Base-by-base conservation (phyloP, 2,797 vertebrate genomes). In the Chrysocyon brachyurus region DNA sequence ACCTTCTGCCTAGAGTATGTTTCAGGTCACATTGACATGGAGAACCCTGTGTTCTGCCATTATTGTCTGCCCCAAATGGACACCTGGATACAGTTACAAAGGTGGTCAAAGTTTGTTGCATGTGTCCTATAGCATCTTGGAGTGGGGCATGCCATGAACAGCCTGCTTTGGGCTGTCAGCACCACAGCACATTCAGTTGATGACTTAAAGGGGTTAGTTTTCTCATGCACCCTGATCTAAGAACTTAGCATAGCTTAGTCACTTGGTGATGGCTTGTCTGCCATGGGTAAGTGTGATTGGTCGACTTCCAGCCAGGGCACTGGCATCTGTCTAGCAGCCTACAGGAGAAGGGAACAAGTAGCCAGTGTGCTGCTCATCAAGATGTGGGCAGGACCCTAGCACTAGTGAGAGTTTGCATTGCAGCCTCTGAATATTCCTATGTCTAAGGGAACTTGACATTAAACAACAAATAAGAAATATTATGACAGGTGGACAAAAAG, bases 71-170 rank as follows among this genome's bases (percentile, higher is more conserved):
- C 40, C 2, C 21, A 79, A 1, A 1, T 24, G 12, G 12, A 19
- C 1, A 59, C 57, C 6, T 81, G 8, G 15, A n/a, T 6, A 77
- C 6, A 91, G 5, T 83, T 36, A 40, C 2, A 0, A 72, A 52
- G 10, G 54, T 17, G 21, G 5, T 5, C 19, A 64, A n/a, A 26
- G 17, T 73, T 88, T 78, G 12, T 4, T 61, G 6, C 61, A 70
- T 22, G 12, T 21, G 36, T 12, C 5, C 33, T 78, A 2, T 63
- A n/a, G 1, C 28, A 17, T 31, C 3, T 61, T 14, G 19, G 12
- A 3, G 11, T 49, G 12, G 33, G 8, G 6, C 10, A 56, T 52
- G 4, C 15, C 12, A 0, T 46, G 11, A 12, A n/a, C 8, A 22
- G 19, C 21, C 7, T 36, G n/a, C 49, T 79, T 7, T 81, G 5